These are phyloP conservation scores for Leucophenga varia DNA, from an alignment of 1,140 invertebrate species.

Conservation along the genomic window DNA sequence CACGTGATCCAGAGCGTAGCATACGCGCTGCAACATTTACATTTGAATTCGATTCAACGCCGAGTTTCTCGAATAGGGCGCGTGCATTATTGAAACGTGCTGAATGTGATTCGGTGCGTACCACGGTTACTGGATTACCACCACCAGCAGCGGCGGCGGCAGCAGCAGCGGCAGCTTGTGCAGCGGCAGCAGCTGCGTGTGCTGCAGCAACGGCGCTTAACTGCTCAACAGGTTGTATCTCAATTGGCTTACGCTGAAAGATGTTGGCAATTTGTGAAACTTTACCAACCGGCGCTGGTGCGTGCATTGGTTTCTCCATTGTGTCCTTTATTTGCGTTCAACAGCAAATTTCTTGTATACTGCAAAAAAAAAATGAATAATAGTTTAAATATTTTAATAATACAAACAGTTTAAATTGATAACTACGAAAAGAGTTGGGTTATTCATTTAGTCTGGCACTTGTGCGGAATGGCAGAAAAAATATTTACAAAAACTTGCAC, in stretches of 20 bases:
- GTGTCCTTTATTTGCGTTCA: constrained; percentile 24
- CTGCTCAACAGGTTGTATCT: constrained; percentile 51
- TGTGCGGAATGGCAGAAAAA: too few species aligned
- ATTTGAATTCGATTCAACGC: constrained; percentile 67
- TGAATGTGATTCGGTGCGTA: constrained; percentile 83
- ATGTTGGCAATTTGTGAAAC: constrained; percentile 89
- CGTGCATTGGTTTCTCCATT: constrained; percentile 73
- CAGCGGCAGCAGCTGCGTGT: constrained; percentile 41
- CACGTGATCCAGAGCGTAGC: constrained; percentile 45
- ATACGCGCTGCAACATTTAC: constrained; percentile 54
- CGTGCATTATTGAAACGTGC: constrained; percentile 89
- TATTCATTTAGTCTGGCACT: too few species aligned
- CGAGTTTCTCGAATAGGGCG: constrained; percentile 89
- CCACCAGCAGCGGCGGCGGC: constrained; percentile 26
- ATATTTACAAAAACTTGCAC: too few species aligned
- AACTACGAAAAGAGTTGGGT: too few species aligned
- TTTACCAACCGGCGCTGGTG: constrained; percentile 68
- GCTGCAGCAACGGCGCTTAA: constrained; percentile 47
- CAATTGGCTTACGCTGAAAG: constrained; percentile 70
- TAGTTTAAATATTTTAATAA: too few species aligned
- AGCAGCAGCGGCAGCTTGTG: constrained; percentile 20
- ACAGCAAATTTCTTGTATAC: too few species aligned
- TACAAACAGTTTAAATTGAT: too few species aligned
- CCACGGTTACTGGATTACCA: constrained; percentile 61
- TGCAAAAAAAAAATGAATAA: too few species aligned